Conservation (phyloP, 2,888 invertebrate species). For the Spicauda simplicius region DNA sequence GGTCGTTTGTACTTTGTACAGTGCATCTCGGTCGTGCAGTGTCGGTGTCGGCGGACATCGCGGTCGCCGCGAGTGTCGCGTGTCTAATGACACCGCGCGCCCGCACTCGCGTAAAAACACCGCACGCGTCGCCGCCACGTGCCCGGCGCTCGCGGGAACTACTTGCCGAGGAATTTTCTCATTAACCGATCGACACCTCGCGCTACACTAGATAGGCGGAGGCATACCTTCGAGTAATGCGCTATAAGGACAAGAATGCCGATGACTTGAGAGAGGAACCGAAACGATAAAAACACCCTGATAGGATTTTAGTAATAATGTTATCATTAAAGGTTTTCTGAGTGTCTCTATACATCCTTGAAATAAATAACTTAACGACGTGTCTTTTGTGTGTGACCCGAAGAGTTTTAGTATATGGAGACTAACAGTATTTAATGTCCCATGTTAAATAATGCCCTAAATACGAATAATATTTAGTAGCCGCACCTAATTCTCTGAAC, state of each 20-base stretch:
- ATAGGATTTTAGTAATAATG: background rate
- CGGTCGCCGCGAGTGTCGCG: background rate
- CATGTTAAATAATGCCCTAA: too few species aligned
- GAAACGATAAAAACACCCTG: constrained; percentile 5
- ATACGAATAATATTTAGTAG: too few species aligned
- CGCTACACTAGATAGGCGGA: constrained; percentile 2
- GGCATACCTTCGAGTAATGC: constrained; percentile 11
- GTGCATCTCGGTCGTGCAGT: too few species aligned
- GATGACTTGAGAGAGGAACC: background rate
- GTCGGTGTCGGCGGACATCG: too few species aligned
- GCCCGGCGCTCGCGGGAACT: background rate
- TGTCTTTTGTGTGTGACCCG: too few species aligned
- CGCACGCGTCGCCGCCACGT: constrained; percentile 20
- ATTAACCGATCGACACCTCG: constrained; percentile 22
- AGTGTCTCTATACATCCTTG: too few species aligned
- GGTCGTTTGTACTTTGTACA: too few species aligned
- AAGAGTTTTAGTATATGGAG: too few species aligned
- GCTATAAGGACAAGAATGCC: constrained; percentile 18
- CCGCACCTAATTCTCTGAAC: too few species aligned
- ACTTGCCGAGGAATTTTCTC: constrained; percentile 16
- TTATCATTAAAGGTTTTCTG: background rate
- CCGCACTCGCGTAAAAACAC: constrained; percentile 12
- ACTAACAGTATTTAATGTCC: too few species aligned
- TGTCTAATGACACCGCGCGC: constrained; percentile 18
- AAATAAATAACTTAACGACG: too few species aligned